phyloP scores from a whole-genome alignment of 2,797 vertebrate genomes.

The Rhincodon typus region DNA sequence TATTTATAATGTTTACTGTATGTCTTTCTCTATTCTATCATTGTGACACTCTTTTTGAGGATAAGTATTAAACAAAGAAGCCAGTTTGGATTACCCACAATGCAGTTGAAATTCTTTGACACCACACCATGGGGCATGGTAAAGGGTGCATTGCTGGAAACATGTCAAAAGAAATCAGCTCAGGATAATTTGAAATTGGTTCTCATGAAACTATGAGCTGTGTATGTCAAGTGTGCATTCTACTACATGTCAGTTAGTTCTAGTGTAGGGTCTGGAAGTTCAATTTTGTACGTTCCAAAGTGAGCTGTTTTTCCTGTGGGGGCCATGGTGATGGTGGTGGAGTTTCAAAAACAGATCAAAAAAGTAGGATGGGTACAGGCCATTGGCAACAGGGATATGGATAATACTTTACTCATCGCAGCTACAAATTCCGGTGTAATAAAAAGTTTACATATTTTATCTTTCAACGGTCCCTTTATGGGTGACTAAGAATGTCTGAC shows the following conservation, averaged over 20 bases:
- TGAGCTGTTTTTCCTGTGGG: not conserved
- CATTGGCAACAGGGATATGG: no score
- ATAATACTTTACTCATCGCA: not conserved
- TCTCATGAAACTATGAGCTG: not conserved
- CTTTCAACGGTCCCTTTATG: not conserved
- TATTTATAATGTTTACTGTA: not conserved
- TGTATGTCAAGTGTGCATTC: not conserved
- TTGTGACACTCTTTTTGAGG: not conserved
- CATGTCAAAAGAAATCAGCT: not conserved
- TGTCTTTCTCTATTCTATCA: not conserved
- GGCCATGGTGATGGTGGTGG: not conserved
- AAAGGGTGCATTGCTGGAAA: not conserved
- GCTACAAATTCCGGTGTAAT: not conserved
- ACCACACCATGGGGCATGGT: not conserved
- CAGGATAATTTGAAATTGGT: not conserved
- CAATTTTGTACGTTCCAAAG: not conserved
- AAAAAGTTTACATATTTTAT: not conserved
- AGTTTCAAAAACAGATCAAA: not conserved
- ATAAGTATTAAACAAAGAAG: not conserved
- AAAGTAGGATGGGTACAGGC: not conserved
- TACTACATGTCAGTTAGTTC: not conserved
- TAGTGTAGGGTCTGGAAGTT: not conserved
- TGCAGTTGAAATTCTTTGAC: not conserved
- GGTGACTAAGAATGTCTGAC: not conserved
- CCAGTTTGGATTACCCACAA: not conserved